phyloP scores from a whole-genome alignment of 2,888 invertebrate genomes.

The Brachyopa scutellaris region DNA sequence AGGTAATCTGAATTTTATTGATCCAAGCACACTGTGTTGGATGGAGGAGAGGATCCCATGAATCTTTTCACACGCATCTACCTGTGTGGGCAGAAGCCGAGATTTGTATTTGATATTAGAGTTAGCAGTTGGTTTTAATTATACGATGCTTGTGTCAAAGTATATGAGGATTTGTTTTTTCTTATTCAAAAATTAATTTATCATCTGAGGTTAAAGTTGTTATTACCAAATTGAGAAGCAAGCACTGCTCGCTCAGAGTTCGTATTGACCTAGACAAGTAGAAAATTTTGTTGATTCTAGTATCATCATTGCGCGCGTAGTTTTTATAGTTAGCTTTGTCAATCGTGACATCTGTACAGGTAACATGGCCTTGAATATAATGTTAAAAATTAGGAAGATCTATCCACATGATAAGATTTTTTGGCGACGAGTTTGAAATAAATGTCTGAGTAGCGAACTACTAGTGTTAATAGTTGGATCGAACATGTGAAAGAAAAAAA shows the following conservation, averaged over 20 bases:
- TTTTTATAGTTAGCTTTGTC: not conserved
- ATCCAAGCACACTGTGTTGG: not conserved
- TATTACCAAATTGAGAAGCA: not conserved
- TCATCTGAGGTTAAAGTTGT: not conserved
- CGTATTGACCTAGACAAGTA: too few relatives aligned
- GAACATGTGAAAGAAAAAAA: too few relatives aligned
- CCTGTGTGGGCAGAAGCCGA: slow-evolving; percentile 13
- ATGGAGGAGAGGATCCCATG: slow-evolving; percentile 9
- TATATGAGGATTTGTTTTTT: not conserved
- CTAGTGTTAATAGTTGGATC: too few relatives aligned
- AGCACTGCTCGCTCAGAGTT: too few relatives aligned
- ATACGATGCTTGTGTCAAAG: not conserved
- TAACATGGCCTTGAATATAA: not conserved
- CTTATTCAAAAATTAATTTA: slow-evolving; percentile 8
- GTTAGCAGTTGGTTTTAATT: slow-evolving; percentile 3
- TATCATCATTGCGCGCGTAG: not conserved
- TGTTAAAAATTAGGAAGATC: not conserved
- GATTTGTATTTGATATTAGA: slow-evolving; percentile 3
- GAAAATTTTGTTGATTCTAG: not conserved
- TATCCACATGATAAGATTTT: not conserved
- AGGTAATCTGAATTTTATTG: slow-evolving; percentile 42
- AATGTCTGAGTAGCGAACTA: too few relatives aligned
- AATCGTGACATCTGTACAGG: not conserved
- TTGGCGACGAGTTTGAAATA: slow-evolving; percentile 24
- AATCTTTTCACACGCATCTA: slow-evolving; percentile 13